These are phyloP conservation scores for Rhipidura dahli DNA, from an alignment of 2,113 vertebrate species.

Conservation along the genomic window DNA sequence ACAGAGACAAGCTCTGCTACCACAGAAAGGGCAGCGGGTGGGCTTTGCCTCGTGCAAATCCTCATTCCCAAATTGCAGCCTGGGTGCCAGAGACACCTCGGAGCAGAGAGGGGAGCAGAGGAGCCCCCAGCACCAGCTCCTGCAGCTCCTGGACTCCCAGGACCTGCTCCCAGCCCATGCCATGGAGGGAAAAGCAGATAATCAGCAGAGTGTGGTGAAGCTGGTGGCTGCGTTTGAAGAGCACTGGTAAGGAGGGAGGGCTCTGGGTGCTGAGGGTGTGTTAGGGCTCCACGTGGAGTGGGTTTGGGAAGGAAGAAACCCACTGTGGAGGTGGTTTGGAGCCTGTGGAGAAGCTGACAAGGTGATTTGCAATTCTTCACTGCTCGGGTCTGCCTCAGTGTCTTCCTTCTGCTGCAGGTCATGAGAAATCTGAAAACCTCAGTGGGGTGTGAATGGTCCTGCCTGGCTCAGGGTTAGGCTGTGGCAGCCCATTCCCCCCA, in stretches of 20 bases:
- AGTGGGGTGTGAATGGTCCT: not conserved
- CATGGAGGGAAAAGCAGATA: conserved; percentile 17
- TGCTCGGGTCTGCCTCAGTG: rapidly evolving
- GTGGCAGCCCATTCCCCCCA: not conserved
- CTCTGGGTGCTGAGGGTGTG: not conserved
- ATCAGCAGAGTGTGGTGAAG: not conserved
- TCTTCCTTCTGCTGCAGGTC: not conserved
- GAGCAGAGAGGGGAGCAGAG: not conserved
- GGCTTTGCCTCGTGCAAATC: not conserved
- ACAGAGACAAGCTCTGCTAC: not conserved
- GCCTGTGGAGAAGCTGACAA: not conserved
- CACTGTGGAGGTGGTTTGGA: not conserved
- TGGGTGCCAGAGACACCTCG: not conserved
- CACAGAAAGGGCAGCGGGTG: not conserved
- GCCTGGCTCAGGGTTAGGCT: not conserved
- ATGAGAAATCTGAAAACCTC: not conserved
- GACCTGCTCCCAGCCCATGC: not conserved
- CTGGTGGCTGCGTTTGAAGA: conserved; percentile 62
- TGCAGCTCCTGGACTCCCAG: not conserved
- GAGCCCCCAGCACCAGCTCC: not conserved
- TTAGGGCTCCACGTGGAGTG: not conserved
- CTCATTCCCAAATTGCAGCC: not conserved
- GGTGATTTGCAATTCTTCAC: not conserved
- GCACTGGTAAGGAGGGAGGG: conserved; percentile 41
- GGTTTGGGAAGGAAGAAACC: not conserved